phyloP scores from a whole-genome alignment of 2,888 invertebrate species.

The Eupithecia centaureata region DNA sequence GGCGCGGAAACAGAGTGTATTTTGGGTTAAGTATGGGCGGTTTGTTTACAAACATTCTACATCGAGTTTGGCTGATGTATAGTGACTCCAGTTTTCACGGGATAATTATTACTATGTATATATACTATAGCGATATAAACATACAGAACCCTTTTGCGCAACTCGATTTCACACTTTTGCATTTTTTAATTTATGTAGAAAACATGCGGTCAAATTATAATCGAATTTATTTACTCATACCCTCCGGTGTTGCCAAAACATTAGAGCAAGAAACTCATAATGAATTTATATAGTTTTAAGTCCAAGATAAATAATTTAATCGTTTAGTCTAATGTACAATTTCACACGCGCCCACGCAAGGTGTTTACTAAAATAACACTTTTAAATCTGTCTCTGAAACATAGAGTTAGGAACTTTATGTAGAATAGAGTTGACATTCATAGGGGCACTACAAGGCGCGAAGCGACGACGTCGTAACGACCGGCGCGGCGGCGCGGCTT shows the following conservation, averaged over 20 bases:
- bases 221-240: neutral
- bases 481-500: neutral
- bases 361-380: slow-evolving; percentile 30
- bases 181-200: slow-evolving; percentile 1
- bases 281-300: neutral
- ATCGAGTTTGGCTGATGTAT: no score
- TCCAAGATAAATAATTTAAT: slow-evolving; percentile 15
- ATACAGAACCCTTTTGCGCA: neutral
- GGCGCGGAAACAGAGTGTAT: no score
- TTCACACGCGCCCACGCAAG: slow-evolving; percentile 34
- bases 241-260: slow-evolving; percentile 12
- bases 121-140: neutral
- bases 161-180: neutral
- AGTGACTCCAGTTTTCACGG: no score
- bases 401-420: neutral
- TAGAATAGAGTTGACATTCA: neutral
- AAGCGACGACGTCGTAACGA: no score
- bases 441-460: no score
- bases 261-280: slow-evolving; percentile 22
- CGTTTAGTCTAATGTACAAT: slow-evolving; percentile 18
- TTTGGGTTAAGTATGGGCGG: no score
- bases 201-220: neutral
- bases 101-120: neutral
- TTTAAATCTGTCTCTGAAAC: slow-evolving; percentile 38
- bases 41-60: no score